A percentile compares a stretch with the other conserved stretches of the same genome.
phyloP scores from a whole-genome alignment of 2,888 invertebrate species.

The Lordiphosa andalusiaca region DNA sequence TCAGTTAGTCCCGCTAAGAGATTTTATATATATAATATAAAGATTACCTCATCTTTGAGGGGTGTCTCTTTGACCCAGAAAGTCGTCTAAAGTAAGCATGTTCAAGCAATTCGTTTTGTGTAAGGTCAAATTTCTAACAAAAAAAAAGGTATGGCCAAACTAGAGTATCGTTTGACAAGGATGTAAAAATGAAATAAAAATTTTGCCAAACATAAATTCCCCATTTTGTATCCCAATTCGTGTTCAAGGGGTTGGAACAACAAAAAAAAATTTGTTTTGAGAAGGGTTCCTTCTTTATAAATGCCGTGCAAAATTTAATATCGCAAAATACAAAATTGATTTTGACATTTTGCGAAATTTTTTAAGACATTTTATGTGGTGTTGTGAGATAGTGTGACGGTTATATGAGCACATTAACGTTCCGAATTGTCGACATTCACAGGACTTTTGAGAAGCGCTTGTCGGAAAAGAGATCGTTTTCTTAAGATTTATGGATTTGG shows the following conservation, averaged over 20 bases:
- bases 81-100: constrained; percentile 6
- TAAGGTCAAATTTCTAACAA: constrained; percentile 54
- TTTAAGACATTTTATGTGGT: constrained; percentile 46
- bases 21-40: no score
- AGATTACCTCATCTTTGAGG: no score
- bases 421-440: constrained; percentile 15
- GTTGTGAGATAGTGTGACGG: constrained; percentile 56
- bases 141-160: constrained; percentile 14
- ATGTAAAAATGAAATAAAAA: constrained; percentile 37
- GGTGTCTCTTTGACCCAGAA: no score
- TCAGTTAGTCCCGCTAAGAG: no score
- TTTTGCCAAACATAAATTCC: constrained; percentile 31
- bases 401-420: constrained; percentile 61
- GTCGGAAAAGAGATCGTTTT: constrained; percentile 40
- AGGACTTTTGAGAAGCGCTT: constrained; percentile 13
- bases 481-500: constrained; percentile 33
- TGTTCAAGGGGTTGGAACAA: constrained; percentile 54
- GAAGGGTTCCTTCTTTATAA: constrained; percentile 35
- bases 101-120: constrained; percentile 59
- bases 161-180: constrained; percentile 11
- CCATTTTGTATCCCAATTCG: constrained; percentile 22
- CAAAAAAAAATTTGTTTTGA: constrained; percentile 32
- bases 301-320: constrained; percentile 66
- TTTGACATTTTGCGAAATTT: constrained; percentile 54
- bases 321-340: constrained; percentile 48